Percentiles rank a stretch among this genome's conserved stretches.
Evolutionary conservation across 2,888 invertebrate genomes (phyloP).

Genomic region (Noctua pronuba): DNA sequence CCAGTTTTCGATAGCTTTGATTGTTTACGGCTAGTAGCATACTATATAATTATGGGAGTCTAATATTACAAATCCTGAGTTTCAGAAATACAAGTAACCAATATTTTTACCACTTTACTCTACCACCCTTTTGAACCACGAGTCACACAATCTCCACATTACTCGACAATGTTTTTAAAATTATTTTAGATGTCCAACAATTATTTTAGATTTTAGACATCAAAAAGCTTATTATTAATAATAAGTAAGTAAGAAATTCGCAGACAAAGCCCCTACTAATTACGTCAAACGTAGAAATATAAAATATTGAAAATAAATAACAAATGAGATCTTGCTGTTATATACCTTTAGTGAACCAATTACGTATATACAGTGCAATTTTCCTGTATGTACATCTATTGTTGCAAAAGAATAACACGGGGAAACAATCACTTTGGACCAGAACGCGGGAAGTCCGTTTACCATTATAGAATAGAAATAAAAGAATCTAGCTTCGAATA

Average conservation of each 20-base stretch:
- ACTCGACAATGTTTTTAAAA: neutral
- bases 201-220: neutral
- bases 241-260: neutral
- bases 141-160: neutral
- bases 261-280: neutral
- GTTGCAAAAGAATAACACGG: neutral
- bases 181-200: neutral
- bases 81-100: neutral
- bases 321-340: neutral
- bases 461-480: slow-evolving; percentile 22
- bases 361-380: slow-evolving; percentile 3
- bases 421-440: neutral
- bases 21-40: neutral
- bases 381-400: slow-evolving; percentile 33
- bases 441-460: slow-evolving; percentile 46
- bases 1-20: neutral
- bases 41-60: neutral
- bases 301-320: neutral
- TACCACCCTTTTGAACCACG: neutral
- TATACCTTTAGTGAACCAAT: neutral
- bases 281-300: neutral
- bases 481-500: slow-evolving; percentile 9
- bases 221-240: neutral
- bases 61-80: neutral
- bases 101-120: neutral